Percentiles rank a stretch among this genome's conserved stretches.
phyloP scores from a whole-genome alignment of 2,113 vertebrate genomes.

The Notothenia rossii region DNA sequence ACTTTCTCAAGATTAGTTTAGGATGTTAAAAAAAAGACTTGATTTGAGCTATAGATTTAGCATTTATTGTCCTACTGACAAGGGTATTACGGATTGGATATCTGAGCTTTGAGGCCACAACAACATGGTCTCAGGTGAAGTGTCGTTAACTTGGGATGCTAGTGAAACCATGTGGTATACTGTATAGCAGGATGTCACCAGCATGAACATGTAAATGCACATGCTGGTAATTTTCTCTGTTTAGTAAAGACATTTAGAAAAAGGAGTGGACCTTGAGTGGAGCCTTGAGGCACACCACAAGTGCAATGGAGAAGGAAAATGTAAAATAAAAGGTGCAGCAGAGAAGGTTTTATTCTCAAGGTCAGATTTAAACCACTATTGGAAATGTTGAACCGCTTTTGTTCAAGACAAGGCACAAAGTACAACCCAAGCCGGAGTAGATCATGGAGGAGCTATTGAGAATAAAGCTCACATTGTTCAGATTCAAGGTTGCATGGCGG shows the following conservation, averaged over 20 bases:
- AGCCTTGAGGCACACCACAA: slow-evolving; percentile 1
- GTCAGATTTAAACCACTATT: background rate
- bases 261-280: background rate
- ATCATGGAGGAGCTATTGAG: background rate
- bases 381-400: background rate
- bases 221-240: too few relatives aligned
- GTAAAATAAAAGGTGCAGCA: background rate
- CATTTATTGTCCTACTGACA: background rate
- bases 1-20: background rate
- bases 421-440: background rate
- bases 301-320: background rate
- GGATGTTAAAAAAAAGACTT: too few relatives aligned
- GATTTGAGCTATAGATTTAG: background rate
- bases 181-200: background rate
- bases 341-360: background rate
- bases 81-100: background rate
- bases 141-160: background rate
- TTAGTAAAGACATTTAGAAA: too few relatives aligned
- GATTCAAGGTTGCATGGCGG: background rate
- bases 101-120: background rate
- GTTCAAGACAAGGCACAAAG: background rate
- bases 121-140: background rate
- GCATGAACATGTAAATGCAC: background rate
- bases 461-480: background rate
- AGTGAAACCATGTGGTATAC: too few relatives aligned